These are phyloP conservation scores for Drosophila greeni DNA, from an alignment of 2,888 invertebrate genomes.

Conservation along the genomic window DNA sequence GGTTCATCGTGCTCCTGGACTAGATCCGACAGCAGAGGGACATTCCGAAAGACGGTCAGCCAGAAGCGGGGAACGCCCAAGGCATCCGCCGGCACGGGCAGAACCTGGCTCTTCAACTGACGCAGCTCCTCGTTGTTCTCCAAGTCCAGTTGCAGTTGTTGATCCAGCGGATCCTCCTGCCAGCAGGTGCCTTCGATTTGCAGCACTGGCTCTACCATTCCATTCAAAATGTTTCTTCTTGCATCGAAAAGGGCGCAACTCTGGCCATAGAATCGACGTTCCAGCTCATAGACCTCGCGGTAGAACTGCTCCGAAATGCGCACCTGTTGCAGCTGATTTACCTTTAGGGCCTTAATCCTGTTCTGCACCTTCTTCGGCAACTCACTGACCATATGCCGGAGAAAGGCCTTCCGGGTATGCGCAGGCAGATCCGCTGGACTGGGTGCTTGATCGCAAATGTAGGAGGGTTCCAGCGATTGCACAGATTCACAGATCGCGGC, in stretches of 20 bases:
- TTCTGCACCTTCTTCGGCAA: constrained; percentile 20
- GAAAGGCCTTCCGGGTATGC: constrained; percentile 12
- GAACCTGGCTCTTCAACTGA: constrained; percentile 36
- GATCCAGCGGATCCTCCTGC: constrained; percentile 45
- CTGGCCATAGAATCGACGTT: constrained; percentile 51
- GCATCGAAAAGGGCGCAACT: constrained; percentile 52
- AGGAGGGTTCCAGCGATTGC: constrained; percentile 2
- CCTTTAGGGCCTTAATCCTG: constrained; percentile 10
- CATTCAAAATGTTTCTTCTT: constrained; percentile 52
- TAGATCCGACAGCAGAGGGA: constrained; percentile 55
- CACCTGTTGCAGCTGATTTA: constrained; percentile 31
- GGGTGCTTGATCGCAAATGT: background rate
- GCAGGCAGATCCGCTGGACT: constrained; percentile 25
- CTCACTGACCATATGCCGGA: constrained; percentile 24
- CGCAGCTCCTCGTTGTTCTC: constrained; percentile 51
- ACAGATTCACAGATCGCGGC: constrained; percentile 1
- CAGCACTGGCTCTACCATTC: constrained; percentile 47
- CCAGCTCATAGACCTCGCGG: constrained; percentile 33
- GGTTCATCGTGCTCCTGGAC: constrained; percentile 62
- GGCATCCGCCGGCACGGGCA: constrained; percentile 36
- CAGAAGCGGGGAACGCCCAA: constrained; percentile 59
- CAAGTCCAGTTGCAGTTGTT: constrained; percentile 47
- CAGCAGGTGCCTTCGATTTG: constrained; percentile 45
- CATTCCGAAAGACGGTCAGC: constrained; percentile 64
- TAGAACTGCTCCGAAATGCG: constrained; percentile 28